phyloP scores from a whole-genome alignment of 1,140 invertebrate genomes.

The Arctopsyche grandis region DNA sequence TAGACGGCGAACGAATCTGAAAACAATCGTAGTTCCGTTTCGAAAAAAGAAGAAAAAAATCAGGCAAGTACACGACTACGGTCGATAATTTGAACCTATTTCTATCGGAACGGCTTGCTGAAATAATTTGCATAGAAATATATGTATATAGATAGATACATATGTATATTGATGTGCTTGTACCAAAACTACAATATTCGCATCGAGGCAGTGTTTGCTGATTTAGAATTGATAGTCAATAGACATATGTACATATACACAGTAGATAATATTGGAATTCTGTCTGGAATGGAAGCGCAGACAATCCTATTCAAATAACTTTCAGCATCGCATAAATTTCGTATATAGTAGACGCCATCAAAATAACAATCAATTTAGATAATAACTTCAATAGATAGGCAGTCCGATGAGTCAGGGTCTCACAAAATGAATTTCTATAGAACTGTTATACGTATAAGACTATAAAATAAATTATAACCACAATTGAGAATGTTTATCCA shows the following conservation, averaged over 20 bases:
- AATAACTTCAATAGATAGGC: too few relatives aligned
- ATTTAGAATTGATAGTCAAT: neutral
- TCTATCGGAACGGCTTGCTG: neutral
- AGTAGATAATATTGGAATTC: neutral
- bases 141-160: too few relatives aligned
- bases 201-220: neutral
- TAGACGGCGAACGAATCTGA: neutral
- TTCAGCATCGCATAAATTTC: neutral
- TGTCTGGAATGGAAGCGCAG: neutral
- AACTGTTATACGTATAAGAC: too few relatives aligned
- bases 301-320: neutral
- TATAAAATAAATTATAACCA: too few relatives aligned
- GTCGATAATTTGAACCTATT: constrained; percentile 13
- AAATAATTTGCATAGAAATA: too few relatives aligned
- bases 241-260: too few relatives aligned
- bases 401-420: too few relatives aligned
- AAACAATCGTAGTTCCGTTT: constrained; percentile 12
- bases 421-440: too few relatives aligned
- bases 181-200: too few relatives aligned
- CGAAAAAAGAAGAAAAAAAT: neutral
- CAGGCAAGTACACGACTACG: neutral
- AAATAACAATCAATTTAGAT: too few relatives aligned
- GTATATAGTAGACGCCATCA: neutral
- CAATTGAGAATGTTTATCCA: too few relatives aligned
- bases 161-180: too few relatives aligned